Percentiles rank a stretch among this genome's conserved stretches.
Conservation (phyloP, 1,140 invertebrate genomes). For the Tetragonula clypearis region DNA sequence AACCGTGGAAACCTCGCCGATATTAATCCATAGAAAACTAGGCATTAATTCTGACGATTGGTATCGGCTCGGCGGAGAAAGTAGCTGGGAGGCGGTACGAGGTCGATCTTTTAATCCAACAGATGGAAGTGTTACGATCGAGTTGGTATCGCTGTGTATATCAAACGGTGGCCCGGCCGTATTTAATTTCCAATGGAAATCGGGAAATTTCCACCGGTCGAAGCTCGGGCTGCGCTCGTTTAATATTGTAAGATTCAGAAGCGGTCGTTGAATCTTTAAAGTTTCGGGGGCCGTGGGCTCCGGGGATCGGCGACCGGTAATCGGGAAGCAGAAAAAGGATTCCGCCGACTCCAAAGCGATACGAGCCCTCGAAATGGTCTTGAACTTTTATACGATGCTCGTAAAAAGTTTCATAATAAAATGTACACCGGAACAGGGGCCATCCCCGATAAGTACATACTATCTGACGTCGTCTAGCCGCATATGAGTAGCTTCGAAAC, state of each 20-base stretch:
- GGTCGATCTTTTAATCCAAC: slow-evolving; percentile 52
- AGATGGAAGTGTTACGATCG: slow-evolving; percentile 58
- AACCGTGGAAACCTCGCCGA: neutral
- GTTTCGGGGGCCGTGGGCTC: slow-evolving; percentile 24
- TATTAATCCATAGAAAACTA: slow-evolving; percentile 23
- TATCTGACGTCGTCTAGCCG: slow-evolving; percentile 19
- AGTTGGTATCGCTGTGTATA: slow-evolving; percentile 28
- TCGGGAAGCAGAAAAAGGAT: slow-evolving; percentile 35
- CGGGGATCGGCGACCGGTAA: slow-evolving; percentile 15
- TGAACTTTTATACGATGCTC: slow-evolving; percentile 70
- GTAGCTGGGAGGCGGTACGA: neutral
- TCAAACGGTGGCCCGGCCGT: slow-evolving; percentile 10
- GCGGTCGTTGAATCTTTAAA: slow-evolving; percentile 46
- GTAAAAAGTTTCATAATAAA: slow-evolving; percentile 73
- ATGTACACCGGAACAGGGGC: slow-evolving; percentile 21
- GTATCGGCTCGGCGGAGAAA: slow-evolving; percentile 15
- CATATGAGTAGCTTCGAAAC: neutral
- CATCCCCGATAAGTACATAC: neutral
- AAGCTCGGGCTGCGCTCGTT: slow-evolving; percentile 14
- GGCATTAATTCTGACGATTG: slow-evolving; percentile 27
- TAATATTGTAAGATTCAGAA: slow-evolving; percentile 55
- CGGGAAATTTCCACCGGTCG: neutral
- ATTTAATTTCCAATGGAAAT: slow-evolving; percentile 64
- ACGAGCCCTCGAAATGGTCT: slow-evolving; percentile 50
- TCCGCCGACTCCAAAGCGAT: slow-evolving; percentile 14